Percentiles rank a stretch among this genome's conserved stretches.
Evolutionary conservation across 2,113 vertebrate species (phyloP).

Genomic region (Lepisosteus osseus): DNA sequence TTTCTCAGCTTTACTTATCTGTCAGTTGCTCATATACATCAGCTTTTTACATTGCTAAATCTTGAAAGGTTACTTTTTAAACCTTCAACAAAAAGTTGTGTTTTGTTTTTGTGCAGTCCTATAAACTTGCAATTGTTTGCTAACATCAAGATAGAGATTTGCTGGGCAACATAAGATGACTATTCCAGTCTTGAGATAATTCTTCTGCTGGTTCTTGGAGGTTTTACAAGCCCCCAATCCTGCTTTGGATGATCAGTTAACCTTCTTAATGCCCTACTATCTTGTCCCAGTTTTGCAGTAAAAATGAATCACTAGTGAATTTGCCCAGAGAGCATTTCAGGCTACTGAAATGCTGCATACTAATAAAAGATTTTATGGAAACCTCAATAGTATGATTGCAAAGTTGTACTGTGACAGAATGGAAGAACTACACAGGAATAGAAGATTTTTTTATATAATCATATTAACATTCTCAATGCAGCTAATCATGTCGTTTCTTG

Average conservation of each 20-base stretch:
- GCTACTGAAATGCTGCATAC: not conserved
- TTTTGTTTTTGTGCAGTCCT: not conserved
- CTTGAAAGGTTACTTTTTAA: not conserved
- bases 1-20: not conserved
- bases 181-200: not conserved
- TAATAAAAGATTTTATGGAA: not conserved
- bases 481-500: constrained; percentile 9
- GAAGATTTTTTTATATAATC: not conserved
- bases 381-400: not conserved
- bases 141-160: constrained; percentile 3
- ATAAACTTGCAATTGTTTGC: constrained; percentile 9
- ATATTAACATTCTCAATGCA: not conserved
- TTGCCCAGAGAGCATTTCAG: not conserved
- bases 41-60: constrained; percentile 9
- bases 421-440: not conserved
- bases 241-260: not conserved
- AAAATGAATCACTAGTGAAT: not conserved
- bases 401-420: not conserved
- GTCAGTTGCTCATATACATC: not conserved
- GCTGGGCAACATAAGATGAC: not conserved
- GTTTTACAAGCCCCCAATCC: not conserved
- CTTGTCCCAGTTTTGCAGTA: not conserved
- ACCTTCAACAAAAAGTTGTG: not conserved
- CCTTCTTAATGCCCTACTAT: not conserved
- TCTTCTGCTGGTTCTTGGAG: not conserved